Evolutionary conservation across 1,140 invertebrate species (phyloP).

Genomic region (Steinernema khuongi): DNA sequence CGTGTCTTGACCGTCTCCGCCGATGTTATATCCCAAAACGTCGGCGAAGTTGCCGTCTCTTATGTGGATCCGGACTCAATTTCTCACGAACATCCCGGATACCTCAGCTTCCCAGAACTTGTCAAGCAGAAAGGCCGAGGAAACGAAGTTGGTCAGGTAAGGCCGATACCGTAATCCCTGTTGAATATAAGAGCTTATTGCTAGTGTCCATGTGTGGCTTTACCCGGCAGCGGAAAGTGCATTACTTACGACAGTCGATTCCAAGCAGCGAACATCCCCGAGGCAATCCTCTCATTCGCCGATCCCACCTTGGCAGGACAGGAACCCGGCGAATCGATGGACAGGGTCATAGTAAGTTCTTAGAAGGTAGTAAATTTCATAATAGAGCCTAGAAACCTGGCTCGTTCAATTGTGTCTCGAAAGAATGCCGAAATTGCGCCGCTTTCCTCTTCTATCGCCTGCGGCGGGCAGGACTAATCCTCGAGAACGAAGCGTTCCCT

Average conservation of each 20-base stretch:
- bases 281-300: constrained; percentile 18
- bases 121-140: background rate
- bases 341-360: background rate
- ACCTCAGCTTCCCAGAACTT: background rate
- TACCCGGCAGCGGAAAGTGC: constrained; percentile 17
- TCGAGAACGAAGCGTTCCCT: background rate
- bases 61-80: background rate
- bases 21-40: background rate
- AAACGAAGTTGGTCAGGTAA: background rate
- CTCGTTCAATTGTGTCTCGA: constrained; percentile 3
- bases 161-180: background rate
- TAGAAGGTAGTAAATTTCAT: background rate
- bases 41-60: background rate
- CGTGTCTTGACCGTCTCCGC: too few relatives aligned
- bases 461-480: background rate
- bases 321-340: background rate
- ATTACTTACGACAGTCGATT: constrained; percentile 25
- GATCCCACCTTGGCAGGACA: background rate
- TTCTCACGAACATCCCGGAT: constrained; percentile 7
- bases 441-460: constrained; percentile 20
- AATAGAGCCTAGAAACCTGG: background rate
- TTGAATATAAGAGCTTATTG: background rate
- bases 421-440: constrained; percentile 19
- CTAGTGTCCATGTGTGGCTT: constrained; percentile 24
- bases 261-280: constrained; percentile 18